phyloP scores from a whole-genome alignment of 2,113 vertebrate species.

The Phyllopteryx taeniolatus region DNA sequence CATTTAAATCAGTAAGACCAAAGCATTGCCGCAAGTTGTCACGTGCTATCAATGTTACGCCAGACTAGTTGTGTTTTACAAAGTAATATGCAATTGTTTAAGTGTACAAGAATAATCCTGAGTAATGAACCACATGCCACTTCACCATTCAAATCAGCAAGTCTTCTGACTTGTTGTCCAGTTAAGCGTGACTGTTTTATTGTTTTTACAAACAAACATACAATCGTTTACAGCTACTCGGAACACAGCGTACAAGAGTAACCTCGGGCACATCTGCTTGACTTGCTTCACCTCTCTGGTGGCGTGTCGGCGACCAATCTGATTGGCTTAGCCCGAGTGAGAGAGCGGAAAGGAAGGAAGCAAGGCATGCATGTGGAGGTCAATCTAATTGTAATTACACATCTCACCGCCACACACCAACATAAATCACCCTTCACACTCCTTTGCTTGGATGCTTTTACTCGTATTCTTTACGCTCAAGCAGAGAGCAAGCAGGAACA shows the following conservation, averaged over 20 bases:
- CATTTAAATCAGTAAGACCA: too few species aligned
- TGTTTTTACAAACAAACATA: not conserved
- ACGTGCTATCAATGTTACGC: too few species aligned
- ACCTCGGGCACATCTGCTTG: not conserved
- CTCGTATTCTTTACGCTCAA: not conserved
- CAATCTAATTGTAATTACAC: conserved; percentile 39
- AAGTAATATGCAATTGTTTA: too few species aligned
- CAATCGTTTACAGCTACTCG: not conserved
- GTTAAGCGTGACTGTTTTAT: not conserved
- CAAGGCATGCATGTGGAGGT: conserved; percentile 8
- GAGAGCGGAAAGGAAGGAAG: not conserved
- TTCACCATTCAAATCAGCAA: not conserved
- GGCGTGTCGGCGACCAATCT: not conserved
- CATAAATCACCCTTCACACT: conserved; percentile 48
- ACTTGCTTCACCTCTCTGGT: not conserved
- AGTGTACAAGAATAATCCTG: too few species aligned
- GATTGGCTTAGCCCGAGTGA: not conserved
- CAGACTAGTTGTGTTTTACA: too few species aligned
- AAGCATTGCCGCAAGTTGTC: too few species aligned
- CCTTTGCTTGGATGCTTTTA: conserved; percentile 13
- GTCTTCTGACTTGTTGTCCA: not conserved
- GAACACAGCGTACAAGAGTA: not conserved
- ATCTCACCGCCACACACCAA: conserved; percentile 35
- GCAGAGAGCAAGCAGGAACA: not conserved
- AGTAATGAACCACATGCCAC: too few species aligned